Evolutionary conservation across 2,888 invertebrate genomes (phyloP).

Genomic region (Synanthedon tipuliformis): DNA sequence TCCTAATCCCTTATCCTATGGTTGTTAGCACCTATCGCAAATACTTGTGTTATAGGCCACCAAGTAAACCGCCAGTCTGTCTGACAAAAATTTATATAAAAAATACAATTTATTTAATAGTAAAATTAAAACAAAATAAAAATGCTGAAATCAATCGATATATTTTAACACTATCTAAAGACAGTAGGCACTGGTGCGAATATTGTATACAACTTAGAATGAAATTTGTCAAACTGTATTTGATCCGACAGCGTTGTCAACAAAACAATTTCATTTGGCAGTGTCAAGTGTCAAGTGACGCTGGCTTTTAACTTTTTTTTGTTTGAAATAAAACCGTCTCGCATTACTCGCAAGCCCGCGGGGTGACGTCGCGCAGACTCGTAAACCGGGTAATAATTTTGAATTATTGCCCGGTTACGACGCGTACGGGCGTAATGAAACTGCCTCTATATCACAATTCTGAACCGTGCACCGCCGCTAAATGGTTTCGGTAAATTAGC

Average conservation of each 20-base stretch:
- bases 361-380: slow-evolving; percentile 22
- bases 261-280: background rate
- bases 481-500: slow-evolving; percentile 48
- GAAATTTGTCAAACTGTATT: background rate
- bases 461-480: slow-evolving; percentile 36
- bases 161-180: too few relatives aligned
- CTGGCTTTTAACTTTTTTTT: slow-evolving; percentile 13
- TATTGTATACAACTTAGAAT: too few relatives aligned
- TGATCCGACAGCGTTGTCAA: background rate
- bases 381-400: slow-evolving; percentile 54
- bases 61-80: background rate
- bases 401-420: slow-evolving; percentile 48
- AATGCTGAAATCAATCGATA: too few relatives aligned
- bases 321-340: background rate
- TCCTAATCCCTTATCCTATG: too few relatives aligned
- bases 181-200: too few relatives aligned
- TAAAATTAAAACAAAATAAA: too few relatives aligned
- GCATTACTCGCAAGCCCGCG: slow-evolving; percentile 13
- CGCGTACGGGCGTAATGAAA: slow-evolving; percentile 51
- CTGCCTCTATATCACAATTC: slow-evolving; percentile 54
- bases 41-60: too few relatives aligned
- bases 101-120: too few relatives aligned
- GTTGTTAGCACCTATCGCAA: too few relatives aligned
- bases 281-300: slow-evolving; percentile 9
- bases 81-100: too few relatives aligned